Conservation (phyloP, 53 echinoderm and acorn worm species). For the Arbacia lixula region DNA sequence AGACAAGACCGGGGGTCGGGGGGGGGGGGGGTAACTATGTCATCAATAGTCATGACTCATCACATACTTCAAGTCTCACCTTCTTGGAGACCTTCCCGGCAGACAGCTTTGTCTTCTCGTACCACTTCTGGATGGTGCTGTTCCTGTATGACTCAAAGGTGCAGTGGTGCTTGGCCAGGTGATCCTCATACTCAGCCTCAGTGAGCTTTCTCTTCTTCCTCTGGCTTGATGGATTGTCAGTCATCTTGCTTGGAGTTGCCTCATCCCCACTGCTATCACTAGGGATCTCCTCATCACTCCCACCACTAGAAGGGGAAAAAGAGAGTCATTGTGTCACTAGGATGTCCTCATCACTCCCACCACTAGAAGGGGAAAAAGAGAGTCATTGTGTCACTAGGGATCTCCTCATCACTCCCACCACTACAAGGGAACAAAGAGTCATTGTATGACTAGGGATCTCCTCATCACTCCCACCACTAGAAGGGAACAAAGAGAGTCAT, state of each 20-base stretch:
- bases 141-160: constrained; percentile 71
- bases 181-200: constrained; percentile 60
- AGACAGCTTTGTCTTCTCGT: constrained; percentile 83
- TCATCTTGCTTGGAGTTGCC: constrained; percentile 27
- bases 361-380: no score
- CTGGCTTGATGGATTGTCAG: neutral
- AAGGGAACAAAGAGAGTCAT: no score
- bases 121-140: constrained; percentile 83
- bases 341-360: no score
- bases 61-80: constrained; percentile 61
- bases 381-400: no score
- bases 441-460: no score
- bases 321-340: no score
- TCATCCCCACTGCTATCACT: constrained; percentile 64
- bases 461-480: no score
- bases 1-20: neutral
- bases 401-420: no score
- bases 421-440: no score
- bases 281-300: constrained; percentile 70
- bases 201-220: constrained; percentile 60
- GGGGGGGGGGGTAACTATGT: neutral
- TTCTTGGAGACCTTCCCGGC: constrained; percentile 79
- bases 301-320: no score
- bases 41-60: neutral
- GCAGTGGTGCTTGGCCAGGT: constrained; percentile 81